Percentiles rank a stretch among this genome's conserved stretches.
These are phyloP conservation scores for Plectropomus leopardus DNA, from an alignment of 2,113 vertebrate species.

Conservation along the genomic window DNA sequence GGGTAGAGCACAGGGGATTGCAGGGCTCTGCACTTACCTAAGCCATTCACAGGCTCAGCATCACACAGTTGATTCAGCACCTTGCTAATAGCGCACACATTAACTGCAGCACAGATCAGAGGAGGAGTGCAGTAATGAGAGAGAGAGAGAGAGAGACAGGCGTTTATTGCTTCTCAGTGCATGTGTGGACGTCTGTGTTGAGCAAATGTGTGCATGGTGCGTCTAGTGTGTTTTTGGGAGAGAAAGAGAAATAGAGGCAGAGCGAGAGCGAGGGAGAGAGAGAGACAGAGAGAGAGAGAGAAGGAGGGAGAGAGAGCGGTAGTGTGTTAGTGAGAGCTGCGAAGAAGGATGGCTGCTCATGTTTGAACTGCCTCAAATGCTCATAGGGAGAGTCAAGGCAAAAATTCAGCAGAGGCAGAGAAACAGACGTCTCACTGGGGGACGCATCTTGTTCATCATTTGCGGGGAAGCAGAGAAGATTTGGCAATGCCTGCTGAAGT, in stretches of 20 bases:
- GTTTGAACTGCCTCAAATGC: conserved; percentile 79
- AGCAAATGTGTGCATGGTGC: conserved; percentile 72
- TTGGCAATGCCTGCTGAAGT: conserved; percentile 84
- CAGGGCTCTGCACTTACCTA: conserved; percentile 72
- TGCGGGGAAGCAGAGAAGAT: conserved; percentile 70
- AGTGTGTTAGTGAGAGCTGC: conserved; percentile 75
- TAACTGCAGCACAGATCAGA: conserved; percentile 77
- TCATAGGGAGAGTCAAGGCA: conserved; percentile 63
- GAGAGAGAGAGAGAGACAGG: conserved; percentile 48
- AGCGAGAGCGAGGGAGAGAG: conserved; percentile 22
- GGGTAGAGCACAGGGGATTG: conserved; percentile 69
- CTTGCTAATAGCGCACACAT: conserved; percentile 77
- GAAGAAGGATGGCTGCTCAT: conserved; percentile 82
- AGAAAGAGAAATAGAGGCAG: conserved; percentile 50
- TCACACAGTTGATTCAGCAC: conserved; percentile 80
- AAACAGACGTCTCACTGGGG: conserved; percentile 64
- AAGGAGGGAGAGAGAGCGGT: conserved; percentile 49
- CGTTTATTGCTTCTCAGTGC: conserved; percentile 38
- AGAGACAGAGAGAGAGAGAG: conserved; percentile 18
- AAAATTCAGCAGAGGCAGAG: conserved; percentile 47
- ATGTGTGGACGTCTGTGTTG: conserved; percentile 49
- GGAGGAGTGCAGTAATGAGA: conserved; percentile 67
- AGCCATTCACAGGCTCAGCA: conserved; percentile 71
- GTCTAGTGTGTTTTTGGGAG: conserved; percentile 64
- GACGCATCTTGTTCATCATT: conserved; percentile 70